Evolutionary conservation across 2,888 invertebrate species (phyloP).

Genomic region (Ormyrus pomaceus): DNA sequence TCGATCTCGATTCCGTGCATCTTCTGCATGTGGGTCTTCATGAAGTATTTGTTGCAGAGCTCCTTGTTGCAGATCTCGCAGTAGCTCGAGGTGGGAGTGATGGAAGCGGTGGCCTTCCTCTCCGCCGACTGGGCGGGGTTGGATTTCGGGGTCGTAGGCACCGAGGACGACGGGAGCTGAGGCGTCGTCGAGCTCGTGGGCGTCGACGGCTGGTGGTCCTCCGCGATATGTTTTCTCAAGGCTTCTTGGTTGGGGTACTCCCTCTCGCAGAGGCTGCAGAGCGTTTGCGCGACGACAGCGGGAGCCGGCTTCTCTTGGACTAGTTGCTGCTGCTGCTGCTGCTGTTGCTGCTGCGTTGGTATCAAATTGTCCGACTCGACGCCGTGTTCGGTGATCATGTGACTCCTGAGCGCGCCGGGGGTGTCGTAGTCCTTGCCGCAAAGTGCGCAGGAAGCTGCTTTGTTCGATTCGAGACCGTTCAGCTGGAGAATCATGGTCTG

Average conservation of each 20-base stretch:
- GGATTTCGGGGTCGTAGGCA: conserved; percentile 43
- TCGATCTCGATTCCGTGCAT: conserved; percentile 98
- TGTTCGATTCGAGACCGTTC: conserved; percentile 85
- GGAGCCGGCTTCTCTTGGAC: conserved; percentile 66
- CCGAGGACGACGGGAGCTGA: conserved; percentile 51
- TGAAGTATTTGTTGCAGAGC: conserved; percentile 99
- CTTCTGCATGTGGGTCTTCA: conserved; percentile 99
- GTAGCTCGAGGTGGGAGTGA: conserved; percentile 89
- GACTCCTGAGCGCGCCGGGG: conserved; percentile 83
- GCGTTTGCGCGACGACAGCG: conserved; percentile 59
- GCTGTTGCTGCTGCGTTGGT: conserved; percentile 59
- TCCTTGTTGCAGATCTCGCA: conserved; percentile 99
- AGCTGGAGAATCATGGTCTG: conserved; percentile 94
- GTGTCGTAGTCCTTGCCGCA: conserved; percentile 86
- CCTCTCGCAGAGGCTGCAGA: conserved; percentile 79
- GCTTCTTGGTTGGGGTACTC: conserved; percentile 81
- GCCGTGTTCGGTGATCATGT: conserved; percentile 83
- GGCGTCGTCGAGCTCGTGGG: conserved; percentile 57
- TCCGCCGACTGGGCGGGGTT: conserved; percentile 65
- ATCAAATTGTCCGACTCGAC: conserved; percentile 63
- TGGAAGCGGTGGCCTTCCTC: conserved; percentile 79
- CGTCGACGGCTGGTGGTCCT: conserved; percentile 79
- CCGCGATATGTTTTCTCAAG: conserved; percentile 83
- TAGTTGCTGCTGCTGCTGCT: conserved; percentile 27
- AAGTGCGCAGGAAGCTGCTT: conserved; percentile 79